Base-by-base conservation (phyloP, 2,888 invertebrate genomes). In the Lamellibrachia satsuma region DNA sequence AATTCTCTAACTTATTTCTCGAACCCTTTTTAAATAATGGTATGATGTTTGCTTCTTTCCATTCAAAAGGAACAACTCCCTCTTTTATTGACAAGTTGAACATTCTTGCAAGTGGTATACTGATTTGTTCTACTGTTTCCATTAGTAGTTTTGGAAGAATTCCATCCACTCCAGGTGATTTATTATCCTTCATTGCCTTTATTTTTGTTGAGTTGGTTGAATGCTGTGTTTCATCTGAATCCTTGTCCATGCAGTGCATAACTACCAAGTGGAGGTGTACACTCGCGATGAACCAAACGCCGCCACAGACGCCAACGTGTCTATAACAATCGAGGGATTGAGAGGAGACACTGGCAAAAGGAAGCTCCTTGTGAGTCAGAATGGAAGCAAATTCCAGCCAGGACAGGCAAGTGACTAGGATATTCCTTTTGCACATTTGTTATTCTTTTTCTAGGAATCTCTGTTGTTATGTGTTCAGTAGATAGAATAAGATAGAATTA, bases 281-380 rank as follows among this genome's bases (percentile, higher is more conserved):
- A 96, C 96, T 7, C 96, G 95, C 22, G 93, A 95, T 60, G 94
- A 94, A 92, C 93, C 94, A 90, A 94, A 95, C 92, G 94, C 95
- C 90, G 95, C 95, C 15, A 95, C 95, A 8, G 94, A 95, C 75
- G 95, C 95, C 11, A 94, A 94, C 93, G 95, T 96, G 11, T 95
- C 94, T 92, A 92, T 96, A 55, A 95, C 94, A 92, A 92, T 96
- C 92, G 93, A 94, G 93, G 96, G 96, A 92, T 94, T 95, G 90
- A 94, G 95, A 92, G 96, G 96, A 55, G 95, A 96, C 94, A 95
- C 95, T 7, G 96, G 96, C 4, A 94, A 92, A 75, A 90, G 94
- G 91, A 92, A 92, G 57, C 92, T 95, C 60, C 92, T 57, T 92
- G 90, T 92, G 94, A 94, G 93, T 93, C 92, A 52, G 27, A 94